Evolutionary conservation across 2,797 vertebrate species (phyloP).

Genomic region (Poecile montanus): DNA sequence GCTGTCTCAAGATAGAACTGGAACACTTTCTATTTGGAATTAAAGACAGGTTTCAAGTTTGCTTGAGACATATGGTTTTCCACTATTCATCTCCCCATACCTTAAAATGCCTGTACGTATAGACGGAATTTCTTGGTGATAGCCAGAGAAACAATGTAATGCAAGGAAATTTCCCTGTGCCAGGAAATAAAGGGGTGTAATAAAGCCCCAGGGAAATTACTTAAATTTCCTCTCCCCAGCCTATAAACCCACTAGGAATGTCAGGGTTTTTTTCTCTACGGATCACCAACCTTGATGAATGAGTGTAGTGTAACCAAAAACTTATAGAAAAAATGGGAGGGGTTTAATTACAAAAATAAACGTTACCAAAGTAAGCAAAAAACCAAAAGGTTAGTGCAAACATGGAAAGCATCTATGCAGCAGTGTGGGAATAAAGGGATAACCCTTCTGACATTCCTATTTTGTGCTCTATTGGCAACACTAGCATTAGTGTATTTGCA

Average conservation of each 20-base stretch:
- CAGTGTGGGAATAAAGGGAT: not conserved
- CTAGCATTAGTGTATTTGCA: not conserved
- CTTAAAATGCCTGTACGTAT: not conserved
- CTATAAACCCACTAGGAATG: not conserved
- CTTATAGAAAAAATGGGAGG: not conserved
- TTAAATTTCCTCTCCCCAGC: not conserved
- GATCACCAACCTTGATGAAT: not conserved
- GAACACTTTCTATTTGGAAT: not conserved
- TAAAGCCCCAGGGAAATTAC: not conserved
- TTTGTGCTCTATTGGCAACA: not conserved
- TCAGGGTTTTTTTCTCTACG: rapidly evolving
- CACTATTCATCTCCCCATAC: not conserved
- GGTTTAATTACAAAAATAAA: not conserved
- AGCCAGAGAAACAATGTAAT: not conserved
- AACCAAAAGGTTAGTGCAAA: not conserved
- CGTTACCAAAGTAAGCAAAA: not conserved
- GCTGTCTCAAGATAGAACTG: not conserved
- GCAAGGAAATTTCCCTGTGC: not conserved
- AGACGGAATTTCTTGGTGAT: not conserved
- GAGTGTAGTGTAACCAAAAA: not conserved
- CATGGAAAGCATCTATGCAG: not conserved
- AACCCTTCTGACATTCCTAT: not conserved
- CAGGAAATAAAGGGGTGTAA: not conserved
- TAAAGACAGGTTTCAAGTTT: not conserved
- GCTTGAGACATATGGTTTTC: not conserved